A percentile compares a stretch with the other conserved stretches of the same genome.
Conservation (phyloP, 2,888 invertebrate species). For the Dasysyrphus albostriatus region DNA sequence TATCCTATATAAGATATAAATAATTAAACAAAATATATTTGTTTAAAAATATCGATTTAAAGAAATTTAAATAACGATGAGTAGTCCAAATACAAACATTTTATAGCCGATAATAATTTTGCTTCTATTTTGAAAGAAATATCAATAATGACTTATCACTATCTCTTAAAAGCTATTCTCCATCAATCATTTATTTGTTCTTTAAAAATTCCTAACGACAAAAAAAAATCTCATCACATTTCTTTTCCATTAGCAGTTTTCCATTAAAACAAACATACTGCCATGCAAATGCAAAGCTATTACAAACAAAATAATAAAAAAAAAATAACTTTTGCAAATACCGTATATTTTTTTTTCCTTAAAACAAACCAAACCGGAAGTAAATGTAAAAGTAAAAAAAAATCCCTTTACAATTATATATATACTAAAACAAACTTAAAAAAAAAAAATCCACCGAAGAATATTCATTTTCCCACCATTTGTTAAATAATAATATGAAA, state of each 20-base stretch:
- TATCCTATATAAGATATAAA: too few relatives aligned
- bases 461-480: conserved; percentile 56
- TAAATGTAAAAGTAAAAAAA: conserved; percentile 12
- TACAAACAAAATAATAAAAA: conserved; percentile 14
- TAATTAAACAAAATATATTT: too few relatives aligned
- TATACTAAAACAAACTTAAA: conserved; percentile 37
- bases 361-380: not conserved
- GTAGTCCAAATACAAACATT: too few relatives aligned
- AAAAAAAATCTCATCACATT: conserved; percentile 39
- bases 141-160: conserved; percentile 27
- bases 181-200: conserved; percentile 43
- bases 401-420: conserved; percentile 25
- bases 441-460: conserved; percentile 46
- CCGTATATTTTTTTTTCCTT: not conserved
- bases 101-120: not conserved
- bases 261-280: conserved; percentile 45
- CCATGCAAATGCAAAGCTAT: conserved; percentile 30
- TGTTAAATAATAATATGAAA: conserved; percentile 27
- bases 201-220: conserved; percentile 21
- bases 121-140: not conserved
- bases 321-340: not conserved
- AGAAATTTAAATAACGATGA: too few relatives aligned
- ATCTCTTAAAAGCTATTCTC: conserved; percentile 42
- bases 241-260: conserved; percentile 56
- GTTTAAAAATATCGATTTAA: too few relatives aligned